Base-by-base conservation (phyloP, 2,888 invertebrate species). In the Hemaris fuciformis region DNA sequence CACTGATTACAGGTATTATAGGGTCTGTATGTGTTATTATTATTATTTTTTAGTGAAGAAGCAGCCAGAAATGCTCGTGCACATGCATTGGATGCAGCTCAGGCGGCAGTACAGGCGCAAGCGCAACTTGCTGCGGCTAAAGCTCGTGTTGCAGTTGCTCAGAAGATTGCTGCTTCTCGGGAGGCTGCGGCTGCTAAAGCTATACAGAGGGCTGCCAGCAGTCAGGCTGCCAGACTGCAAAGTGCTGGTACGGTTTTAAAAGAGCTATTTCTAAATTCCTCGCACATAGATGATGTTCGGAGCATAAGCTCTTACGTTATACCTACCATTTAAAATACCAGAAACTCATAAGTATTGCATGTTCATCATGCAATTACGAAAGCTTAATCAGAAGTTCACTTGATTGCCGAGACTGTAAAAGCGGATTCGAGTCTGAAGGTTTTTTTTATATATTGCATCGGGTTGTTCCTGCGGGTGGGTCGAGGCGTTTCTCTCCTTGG, bases 141-240 rank as follows among this genome's bases (percentile, higher is more conserved):
- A 75, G 94, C 95, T 0, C 93, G 95, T 0, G 96, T 95, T 0
- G 94, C 96, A 0, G 95, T 95, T 27, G 95, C 95, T 1, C 96
- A 96, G 78, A 93, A 95, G 69, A 94, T 95, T 3, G 96, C 96
- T 0, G 95, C 96, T 0, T 94, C 95, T 0, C 93, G 95, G 59
- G 96, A 96, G 78, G 94, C 95, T 0, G 95, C 95, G 7, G 96
- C 96, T 0, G 96, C 96, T 0, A 93, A 94, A 6, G 94, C 96
- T 0, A 94, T 96, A 64, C 95, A 96, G 64, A 93, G 94, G 42
- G 95, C 95, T 15, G 96, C 96, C 0, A 94, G 94, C 65, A 94
- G 94, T 57, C 95, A 95, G 60, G 96, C 96, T 0, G 95, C 94
- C 1, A 94, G 96, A 74, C 93, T 96, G 58, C 95, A 95, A 69